These are phyloP conservation scores for Aurelia sp. DNA, from an alignment of 30 jellyfish, hydroid and myxozoan genomes.

Conservation along the genomic window DNA sequence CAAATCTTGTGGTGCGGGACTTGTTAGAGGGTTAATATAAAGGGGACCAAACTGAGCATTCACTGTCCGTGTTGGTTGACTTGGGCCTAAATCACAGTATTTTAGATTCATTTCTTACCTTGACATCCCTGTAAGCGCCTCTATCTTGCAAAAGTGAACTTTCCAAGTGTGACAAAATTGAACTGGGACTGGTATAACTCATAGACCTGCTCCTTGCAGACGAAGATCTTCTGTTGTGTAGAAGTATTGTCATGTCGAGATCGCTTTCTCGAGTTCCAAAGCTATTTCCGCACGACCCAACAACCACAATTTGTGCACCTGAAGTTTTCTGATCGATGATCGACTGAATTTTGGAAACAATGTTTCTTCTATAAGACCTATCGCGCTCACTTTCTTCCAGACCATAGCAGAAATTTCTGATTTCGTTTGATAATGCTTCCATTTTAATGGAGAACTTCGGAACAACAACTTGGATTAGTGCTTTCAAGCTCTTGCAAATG, in stretches of 20 bases:
- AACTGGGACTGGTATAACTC: not conserved
- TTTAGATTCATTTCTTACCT: too few relatives aligned
- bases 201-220: not conserved
- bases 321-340: constrained; percentile 4
- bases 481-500: too few relatives aligned
- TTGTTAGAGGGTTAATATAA: too few relatives aligned
- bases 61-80: too few relatives aligned
- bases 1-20: too few relatives aligned
- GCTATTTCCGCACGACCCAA: constrained; percentile 53
- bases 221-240: not conserved
- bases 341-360: constrained; percentile 4
- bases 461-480: too few relatives aligned
- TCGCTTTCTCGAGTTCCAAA: constrained; percentile 42
- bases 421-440: constrained; percentile 36
- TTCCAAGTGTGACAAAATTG: not conserved
- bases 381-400: constrained; percentile 13
- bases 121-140: not conserved
- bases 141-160: not conserved
- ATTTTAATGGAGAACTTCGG: not conserved
- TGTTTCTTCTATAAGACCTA: not conserved
- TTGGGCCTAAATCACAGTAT: too few relatives aligned
- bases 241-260: constrained; percentile 32
- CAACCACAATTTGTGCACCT: constrained; percentile 19
- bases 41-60: too few relatives aligned
- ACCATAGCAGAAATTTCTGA: not conserved